Conservation (phyloP, 2,888 invertebrate genomes). For the Parnassius glacialis region DNA sequence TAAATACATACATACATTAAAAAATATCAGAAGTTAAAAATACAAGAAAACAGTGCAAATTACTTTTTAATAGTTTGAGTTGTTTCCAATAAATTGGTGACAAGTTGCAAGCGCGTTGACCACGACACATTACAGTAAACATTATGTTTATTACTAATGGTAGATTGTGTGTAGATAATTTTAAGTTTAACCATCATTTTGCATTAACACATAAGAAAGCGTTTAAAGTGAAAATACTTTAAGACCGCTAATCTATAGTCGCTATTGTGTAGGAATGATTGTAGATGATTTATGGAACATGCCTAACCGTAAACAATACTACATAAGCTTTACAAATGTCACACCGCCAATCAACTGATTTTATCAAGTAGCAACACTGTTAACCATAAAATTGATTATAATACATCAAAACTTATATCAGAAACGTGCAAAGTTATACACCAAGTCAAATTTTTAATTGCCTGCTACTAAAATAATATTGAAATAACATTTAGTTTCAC, state of each 20-base stretch:
- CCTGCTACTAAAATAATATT: background rate
- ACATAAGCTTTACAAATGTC: background rate
- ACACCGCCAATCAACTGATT: background rate
- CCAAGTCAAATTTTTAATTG: background rate
- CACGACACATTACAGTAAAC: background rate
- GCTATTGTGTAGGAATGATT: slow-evolving; percentile 11
- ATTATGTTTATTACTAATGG: slow-evolving; percentile 5
- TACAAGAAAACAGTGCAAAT: too few species aligned
- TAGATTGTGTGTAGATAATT: slow-evolving; percentile 7
- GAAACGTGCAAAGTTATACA: background rate
- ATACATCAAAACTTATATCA: too few species aligned
- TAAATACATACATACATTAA: too few species aligned
- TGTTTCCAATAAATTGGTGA: too few species aligned
- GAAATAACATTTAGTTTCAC: background rate
- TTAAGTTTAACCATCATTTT: slow-evolving; percentile 10
- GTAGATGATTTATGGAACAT: slow-evolving; percentile 1
- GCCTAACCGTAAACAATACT: background rate
- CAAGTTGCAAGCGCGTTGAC: too few species aligned
- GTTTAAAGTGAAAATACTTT: slow-evolving; percentile 15
- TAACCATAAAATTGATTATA: background rate
- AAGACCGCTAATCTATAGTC: slow-evolving; percentile 5
- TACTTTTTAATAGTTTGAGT: too few species aligned
- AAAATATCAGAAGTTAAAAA: too few species aligned
- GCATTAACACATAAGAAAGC: slow-evolving; percentile 20
- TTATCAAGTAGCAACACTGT: background rate